A percentile compares a stretch with the other conserved stretches of the same genome.
phyloP scores from a whole-genome alignment of 2,113 vertebrate species.

The Helogale parvula region DNA sequence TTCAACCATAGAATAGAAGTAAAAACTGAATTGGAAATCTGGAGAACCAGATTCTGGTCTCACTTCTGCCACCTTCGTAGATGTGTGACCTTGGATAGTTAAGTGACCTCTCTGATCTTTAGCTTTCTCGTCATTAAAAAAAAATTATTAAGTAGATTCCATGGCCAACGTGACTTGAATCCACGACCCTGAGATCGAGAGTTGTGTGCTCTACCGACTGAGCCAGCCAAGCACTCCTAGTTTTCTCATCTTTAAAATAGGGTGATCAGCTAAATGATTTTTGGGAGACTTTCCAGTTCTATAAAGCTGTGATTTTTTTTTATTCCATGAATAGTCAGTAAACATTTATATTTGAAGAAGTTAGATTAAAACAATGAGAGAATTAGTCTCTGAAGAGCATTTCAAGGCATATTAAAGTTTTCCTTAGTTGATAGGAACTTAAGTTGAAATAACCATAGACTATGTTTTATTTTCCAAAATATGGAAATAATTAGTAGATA shows the following conservation, averaged over 20 bases:
- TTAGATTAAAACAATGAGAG: not conserved
- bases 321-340: not conserved
- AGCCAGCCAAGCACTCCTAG: too few relatives aligned
- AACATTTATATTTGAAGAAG: not conserved
- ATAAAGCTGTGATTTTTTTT: not conserved
- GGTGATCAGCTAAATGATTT: not conserved
- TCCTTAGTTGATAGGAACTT: not conserved
- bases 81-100: not conserved
- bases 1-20: not conserved
- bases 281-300: not conserved
- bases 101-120: not conserved
- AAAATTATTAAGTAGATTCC: too few relatives aligned
- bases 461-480: slow-evolving; percentile 6
- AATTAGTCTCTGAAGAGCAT: not conserved
- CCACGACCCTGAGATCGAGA: too few relatives aligned
- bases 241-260: not conserved
- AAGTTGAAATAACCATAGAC: not conserved
- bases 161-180: too few relatives aligned
- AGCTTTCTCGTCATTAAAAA: not conserved
- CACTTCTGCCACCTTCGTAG: not conserved
- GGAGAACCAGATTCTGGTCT: not conserved
- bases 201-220: too few relatives aligned
- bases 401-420: not conserved
- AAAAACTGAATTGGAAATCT: not conserved
- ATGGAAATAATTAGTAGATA: not conserved